phyloP scores from a whole-genome alignment of 1,140 invertebrate genomes.

The Drosophila repleta region DNA sequence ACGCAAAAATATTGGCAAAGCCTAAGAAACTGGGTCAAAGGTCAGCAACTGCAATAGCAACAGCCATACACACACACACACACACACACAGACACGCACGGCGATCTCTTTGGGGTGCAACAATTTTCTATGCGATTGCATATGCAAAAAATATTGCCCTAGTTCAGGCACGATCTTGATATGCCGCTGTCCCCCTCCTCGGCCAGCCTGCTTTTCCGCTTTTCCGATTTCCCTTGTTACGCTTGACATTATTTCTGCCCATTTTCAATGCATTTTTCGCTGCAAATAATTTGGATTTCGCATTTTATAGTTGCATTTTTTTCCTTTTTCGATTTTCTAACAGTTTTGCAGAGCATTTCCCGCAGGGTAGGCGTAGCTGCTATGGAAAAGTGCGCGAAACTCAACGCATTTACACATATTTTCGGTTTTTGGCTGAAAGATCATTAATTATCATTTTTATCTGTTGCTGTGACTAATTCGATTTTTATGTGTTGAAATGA shows the following conservation, averaged over 20 bases:
- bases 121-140: constrained; percentile 69
- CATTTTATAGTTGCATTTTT: constrained; percentile 48
- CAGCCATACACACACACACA: constrained; percentile 35
- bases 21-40: constrained; percentile 65
- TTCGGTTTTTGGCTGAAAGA: constrained; percentile 29
- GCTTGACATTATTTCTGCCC: constrained; percentile 64
- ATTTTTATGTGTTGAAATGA: constrained; percentile 56
- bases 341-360: constrained; percentile 36
- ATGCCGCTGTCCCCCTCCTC: constrained; percentile 13
- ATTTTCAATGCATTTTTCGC: constrained; percentile 69
- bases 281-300: constrained; percentile 52
- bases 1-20: constrained; percentile 68
- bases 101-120: constrained; percentile 29
- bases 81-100: constrained; percentile 10
- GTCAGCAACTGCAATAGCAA: constrained; percentile 42
- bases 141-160: constrained; percentile 59
- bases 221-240: constrained; percentile 44
- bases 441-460: constrained; percentile 79
- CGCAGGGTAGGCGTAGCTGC: constrained; percentile 10
- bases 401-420: constrained; percentile 29
- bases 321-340: constrained; percentile 48
- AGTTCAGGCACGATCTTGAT: constrained; percentile 11
- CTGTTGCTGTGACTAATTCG: constrained; percentile 69
- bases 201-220: background rate
- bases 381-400: constrained; percentile 55